Evolutionary conservation across 2,113 vertebrate genomes (phyloP).

Genomic region (Chloebia gouldiae): DNA sequence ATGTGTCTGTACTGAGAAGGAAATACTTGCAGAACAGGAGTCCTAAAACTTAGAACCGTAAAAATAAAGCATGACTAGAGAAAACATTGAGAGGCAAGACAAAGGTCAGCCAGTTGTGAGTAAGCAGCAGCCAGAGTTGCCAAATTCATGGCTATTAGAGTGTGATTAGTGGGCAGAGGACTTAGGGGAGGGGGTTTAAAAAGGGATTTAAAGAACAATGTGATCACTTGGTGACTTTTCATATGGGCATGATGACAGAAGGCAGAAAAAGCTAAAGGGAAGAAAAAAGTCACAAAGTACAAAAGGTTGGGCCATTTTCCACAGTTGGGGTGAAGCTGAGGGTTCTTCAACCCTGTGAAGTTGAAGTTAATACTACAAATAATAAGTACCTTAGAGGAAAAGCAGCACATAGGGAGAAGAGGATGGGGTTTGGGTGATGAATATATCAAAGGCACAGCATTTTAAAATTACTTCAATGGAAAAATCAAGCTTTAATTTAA

Average conservation of each 20-base stretch:
- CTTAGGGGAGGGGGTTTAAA: background rate
- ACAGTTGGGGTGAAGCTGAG: accelerated
- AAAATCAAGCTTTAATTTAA: background rate
- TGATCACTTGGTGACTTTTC: background rate
- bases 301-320: background rate
- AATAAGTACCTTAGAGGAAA: background rate
- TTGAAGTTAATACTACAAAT: background rate
- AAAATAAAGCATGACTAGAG: background rate
- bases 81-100: background rate
- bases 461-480: background rate
- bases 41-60: background rate
- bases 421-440: background rate
- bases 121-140: background rate
- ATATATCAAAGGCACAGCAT: background rate
- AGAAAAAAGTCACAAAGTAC: background rate
- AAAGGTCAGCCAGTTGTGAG: background rate
- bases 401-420: background rate
- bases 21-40: background rate
- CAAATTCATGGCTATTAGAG: background rate
- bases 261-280: background rate
- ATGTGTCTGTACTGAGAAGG: background rate
- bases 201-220: background rate
- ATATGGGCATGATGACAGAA: background rate
- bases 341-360: background rate
- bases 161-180: background rate